phyloP scores from a whole-genome alignment of 2,888 invertebrate genomes.

The Cheilosia pagana region DNA sequence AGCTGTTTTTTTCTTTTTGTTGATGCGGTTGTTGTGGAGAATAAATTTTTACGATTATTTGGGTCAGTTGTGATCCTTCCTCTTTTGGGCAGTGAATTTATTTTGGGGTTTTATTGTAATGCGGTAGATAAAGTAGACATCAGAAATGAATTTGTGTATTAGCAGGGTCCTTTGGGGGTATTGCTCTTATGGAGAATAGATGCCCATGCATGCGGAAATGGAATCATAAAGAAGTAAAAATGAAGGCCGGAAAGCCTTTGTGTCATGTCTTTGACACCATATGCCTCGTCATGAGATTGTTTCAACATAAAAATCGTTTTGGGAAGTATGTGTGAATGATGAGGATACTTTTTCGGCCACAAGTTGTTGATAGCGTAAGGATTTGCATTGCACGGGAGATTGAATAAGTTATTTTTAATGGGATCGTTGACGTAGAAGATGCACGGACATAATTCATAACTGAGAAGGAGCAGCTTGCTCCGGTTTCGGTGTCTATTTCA shows the following conservation, averaged over 20 bases:
- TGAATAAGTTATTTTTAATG: too few species aligned
- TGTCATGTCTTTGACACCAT: too few species aligned
- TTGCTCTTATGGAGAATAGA: neutral
- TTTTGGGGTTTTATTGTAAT: slow-evolving; percentile 7
- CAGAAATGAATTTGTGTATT: slow-evolving; percentile 13
- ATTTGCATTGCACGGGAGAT: too few species aligned
- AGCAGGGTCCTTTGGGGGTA: neutral
- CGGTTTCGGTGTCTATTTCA: too few species aligned
- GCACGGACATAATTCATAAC: too few species aligned
- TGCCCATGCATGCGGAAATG: neutral
- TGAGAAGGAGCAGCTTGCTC: too few species aligned
- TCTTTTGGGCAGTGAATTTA: slow-evolving; percentile 12
- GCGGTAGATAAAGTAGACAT: neutral
- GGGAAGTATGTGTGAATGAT: too few species aligned
- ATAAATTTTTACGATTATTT: slow-evolving; percentile 50
- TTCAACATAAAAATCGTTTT: too few species aligned
- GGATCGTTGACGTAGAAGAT: too few species aligned
- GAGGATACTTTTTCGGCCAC: too few species aligned
- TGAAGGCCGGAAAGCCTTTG: neutral
- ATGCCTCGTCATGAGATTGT: too few species aligned
- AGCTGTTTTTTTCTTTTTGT: neutral
- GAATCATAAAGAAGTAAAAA: neutral
- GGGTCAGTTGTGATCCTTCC: slow-evolving; percentile 31
- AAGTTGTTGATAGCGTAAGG: too few species aligned
- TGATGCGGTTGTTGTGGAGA: neutral